These are phyloP conservation scores for Eulemur albifrons DNA, from an alignment of 2,797 vertebrate genomes.

Conservation along the genomic window DNA sequence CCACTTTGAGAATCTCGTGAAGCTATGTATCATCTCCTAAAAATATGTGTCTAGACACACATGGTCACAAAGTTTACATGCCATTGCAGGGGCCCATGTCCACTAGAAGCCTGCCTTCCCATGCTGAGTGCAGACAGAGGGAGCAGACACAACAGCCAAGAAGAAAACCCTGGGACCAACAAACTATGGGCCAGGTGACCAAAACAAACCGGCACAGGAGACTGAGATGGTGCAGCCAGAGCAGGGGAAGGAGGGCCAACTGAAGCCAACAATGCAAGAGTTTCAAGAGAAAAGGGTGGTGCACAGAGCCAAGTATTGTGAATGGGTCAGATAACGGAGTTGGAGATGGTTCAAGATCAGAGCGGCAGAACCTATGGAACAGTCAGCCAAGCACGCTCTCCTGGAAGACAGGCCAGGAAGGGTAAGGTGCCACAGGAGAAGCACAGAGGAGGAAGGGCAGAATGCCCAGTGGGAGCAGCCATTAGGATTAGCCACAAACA, in stretches of 20 bases:
- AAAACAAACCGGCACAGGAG: not conserved
- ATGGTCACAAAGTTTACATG: not conserved
- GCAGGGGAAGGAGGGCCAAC: not conserved
- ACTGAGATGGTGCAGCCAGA: not conserved
- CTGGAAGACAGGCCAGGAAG: not conserved
- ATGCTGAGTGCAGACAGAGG: not conserved
- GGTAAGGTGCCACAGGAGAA: not conserved
- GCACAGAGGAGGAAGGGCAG: not conserved
- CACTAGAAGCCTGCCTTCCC: not conserved
- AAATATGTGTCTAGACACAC: not conserved
- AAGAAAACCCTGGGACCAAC: not conserved
- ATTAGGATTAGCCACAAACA: not conserved
- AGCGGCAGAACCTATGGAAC: not conserved
- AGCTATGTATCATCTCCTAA: not conserved
- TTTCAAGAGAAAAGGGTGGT: not conserved
- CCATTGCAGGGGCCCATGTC: not conserved
- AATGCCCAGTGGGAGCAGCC: not conserved
- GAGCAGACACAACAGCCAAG: not conserved
- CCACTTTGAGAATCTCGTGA: not conserved
- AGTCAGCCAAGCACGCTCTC: not conserved
- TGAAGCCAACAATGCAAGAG: not conserved
- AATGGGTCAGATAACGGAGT: not conserved
- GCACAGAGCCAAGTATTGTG: not conserved
- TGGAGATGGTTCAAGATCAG: not conserved
- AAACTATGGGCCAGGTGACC: not conserved